phyloP scores from a whole-genome alignment of 1,140 invertebrate genomes.

The Bombus huntii region DNA sequence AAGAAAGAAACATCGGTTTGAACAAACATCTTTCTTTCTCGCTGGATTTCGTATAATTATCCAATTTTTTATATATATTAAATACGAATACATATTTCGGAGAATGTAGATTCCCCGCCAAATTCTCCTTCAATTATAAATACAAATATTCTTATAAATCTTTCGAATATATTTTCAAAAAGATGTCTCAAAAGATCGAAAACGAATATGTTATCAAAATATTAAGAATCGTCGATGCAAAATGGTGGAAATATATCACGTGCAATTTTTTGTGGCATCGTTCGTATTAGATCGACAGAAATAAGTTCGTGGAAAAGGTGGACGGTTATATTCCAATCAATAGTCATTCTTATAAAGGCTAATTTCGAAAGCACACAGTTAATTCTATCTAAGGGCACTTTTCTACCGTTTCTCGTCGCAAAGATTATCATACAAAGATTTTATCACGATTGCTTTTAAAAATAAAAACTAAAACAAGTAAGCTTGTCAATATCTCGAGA shows the following conservation, averaged over 20 bases:
- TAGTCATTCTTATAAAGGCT: slow-evolving; percentile 60
- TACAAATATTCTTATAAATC: slow-evolving; percentile 6
- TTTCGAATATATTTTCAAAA: not conserved
- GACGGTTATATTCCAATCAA: slow-evolving; percentile 20
- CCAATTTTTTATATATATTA: not conserved
- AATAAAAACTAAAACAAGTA: not conserved
- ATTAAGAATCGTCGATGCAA: not conserved
- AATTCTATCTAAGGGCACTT: slow-evolving; percentile 79
- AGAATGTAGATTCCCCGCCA: not conserved
- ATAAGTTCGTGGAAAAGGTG: not conserved
- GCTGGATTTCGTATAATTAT: not conserved
- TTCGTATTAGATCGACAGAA: not conserved
- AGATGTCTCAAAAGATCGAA: slow-evolving; percentile 3
- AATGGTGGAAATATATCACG: not conserved
- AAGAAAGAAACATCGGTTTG: not conserved
- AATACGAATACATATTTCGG: not conserved
- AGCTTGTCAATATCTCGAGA: not conserved
- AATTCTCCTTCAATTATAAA: not conserved
- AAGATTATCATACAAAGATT: slow-evolving; percentile 21
- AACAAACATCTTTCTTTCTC: not conserved
- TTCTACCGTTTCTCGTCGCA: slow-evolving; percentile 61
- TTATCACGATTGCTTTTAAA: not conserved
- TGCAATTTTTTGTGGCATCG: not conserved
- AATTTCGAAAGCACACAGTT: slow-evolving; percentile 73
- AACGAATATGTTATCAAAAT: not conserved